Base-by-base conservation (phyloP, 2,113 vertebrate genomes). In the Phylloscopus whistleri region DNA sequence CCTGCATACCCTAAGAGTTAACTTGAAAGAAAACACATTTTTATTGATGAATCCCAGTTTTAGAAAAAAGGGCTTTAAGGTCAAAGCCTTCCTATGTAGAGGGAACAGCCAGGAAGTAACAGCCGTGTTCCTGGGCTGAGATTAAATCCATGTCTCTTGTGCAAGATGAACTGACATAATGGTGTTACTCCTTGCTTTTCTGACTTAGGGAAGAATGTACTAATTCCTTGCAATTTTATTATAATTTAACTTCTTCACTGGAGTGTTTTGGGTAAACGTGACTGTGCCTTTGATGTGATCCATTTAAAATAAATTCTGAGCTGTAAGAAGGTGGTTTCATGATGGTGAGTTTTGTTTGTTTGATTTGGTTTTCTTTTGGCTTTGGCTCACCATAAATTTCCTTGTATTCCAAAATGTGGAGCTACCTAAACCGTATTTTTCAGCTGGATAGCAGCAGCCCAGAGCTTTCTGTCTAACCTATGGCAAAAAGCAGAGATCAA, bases 11-110 rank as follows among this genome's bases (percentile, higher is more conserved):
- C 1, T 20, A 83, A 43, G 59, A 87, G 74, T 46, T 73, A 49
- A 35, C 26, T 77, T 72, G 63, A 87, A 80, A 95, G 76, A 33
- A 93, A 87, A 87, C 66, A 70, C 64, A 12, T 77, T 84, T 86
- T 94, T 90, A 93, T 85, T 89, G 63, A 94, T 19, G 30, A 70
- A 72, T 78, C 55, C 70, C 21, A 11, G 44, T 76, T 87, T 87
- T 58, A 68, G 79, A 75, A 62, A 55, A 75, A 70, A 52, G 48
- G 51, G 56, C 79, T 93, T 69, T 89, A 80, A 92, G 96, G 96
- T 95, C 93, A 87, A 74, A 96, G 93, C 63, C 69, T 82, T 48
- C 60, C 93, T 88, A 28, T 80, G 87, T 63, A 33, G 72, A 62
- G 83, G 63, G 87, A 53, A n/a, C 19, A 46, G 64, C 37, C 67